A percentile compares a stretch with the other conserved stretches of the same genome.
These are phyloP conservation scores for Rhynchophorus ferrugineus DNA, from an alignment of 1,140 invertebrate genomes.

Conservation along the genomic window DNA sequence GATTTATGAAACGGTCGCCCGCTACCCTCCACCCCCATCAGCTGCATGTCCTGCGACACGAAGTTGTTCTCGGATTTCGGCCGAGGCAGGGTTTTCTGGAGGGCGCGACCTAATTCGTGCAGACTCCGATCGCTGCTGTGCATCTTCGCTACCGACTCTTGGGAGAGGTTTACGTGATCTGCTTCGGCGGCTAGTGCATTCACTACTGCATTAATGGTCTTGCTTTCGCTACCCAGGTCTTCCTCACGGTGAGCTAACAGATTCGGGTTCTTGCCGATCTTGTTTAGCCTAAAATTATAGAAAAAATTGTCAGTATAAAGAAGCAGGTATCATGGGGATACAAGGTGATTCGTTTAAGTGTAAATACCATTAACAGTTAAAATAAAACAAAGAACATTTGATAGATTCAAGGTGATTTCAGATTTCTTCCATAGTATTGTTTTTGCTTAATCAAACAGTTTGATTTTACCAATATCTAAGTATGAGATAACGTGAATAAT, in stretches of 20 bases:
- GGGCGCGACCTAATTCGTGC: conserved; percentile 56
- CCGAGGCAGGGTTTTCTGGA: conserved; percentile 58
- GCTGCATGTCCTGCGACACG: conserved; percentile 48
- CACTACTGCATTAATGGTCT: conserved; percentile 85
- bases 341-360: not conserved
- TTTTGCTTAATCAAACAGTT: no score
- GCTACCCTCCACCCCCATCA: conserved; percentile 42
- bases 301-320: not conserved
- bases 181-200: conserved; percentile 83
- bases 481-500: no score
- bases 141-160: conserved; percentile 60
- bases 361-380: not conserved
- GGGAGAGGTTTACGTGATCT: conserved; percentile 68
- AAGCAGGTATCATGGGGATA: not conserved
- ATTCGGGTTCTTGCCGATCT: conserved; percentile 97
- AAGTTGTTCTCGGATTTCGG: conserved; percentile 81
- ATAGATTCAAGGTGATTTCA: no score
- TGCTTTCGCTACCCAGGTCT: conserved; percentile 78
- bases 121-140: conserved; percentile 55
- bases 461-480: no score
- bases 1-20: conserved; percentile 69
- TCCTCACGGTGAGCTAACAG: conserved; percentile 87
- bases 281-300: conserved; percentile 66
- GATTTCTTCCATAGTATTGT: no score
- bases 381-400: no score